Evolutionary conservation across 1,140 invertebrate species (phyloP).

Genomic region (Metaphire vulgaris): DNA sequence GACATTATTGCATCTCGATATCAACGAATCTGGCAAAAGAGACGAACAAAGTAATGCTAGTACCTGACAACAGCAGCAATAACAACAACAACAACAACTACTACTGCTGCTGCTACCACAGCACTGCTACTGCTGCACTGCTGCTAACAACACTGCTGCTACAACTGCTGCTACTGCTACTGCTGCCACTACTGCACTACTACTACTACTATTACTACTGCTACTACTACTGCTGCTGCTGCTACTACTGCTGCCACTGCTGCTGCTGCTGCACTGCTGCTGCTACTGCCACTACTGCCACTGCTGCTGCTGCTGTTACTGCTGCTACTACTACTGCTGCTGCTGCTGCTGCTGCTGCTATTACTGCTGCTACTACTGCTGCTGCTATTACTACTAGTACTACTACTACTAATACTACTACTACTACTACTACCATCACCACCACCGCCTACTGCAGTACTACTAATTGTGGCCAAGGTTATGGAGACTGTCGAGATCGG

Average conservation of each 20-base stretch:
- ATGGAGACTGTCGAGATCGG: conserved; percentile 53
- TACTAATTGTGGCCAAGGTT: neutral
- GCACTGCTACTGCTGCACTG: neutral
- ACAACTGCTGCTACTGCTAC: neutral
- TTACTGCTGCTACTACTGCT: conserved; percentile 12
- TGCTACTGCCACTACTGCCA: neutral
- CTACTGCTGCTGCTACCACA: neutral
- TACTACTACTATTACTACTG: neutral
- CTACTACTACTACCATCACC: conserved; percentile 6
- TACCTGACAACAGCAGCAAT: too few relatives aligned
- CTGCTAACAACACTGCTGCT: neutral
- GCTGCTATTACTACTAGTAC: conserved; percentile 11
- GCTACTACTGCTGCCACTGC: neutral
- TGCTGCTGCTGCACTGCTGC: neutral
- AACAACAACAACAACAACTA: too few relatives aligned
- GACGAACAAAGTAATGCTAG: too few relatives aligned
- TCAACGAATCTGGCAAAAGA: too few relatives aligned
- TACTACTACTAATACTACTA: conserved; percentile 13
- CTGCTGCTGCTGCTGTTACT: conserved; percentile 7
- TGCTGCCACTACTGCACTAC: neutral
- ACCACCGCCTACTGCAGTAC: neutral
- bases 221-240: neutral
- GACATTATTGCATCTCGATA: too few relatives aligned
- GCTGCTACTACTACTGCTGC: conserved; percentile 12
- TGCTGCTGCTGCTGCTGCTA: conserved; percentile 8